Conservation (phyloP, 1,140 invertebrate species). For the Chironomus striatipennis region DNA sequence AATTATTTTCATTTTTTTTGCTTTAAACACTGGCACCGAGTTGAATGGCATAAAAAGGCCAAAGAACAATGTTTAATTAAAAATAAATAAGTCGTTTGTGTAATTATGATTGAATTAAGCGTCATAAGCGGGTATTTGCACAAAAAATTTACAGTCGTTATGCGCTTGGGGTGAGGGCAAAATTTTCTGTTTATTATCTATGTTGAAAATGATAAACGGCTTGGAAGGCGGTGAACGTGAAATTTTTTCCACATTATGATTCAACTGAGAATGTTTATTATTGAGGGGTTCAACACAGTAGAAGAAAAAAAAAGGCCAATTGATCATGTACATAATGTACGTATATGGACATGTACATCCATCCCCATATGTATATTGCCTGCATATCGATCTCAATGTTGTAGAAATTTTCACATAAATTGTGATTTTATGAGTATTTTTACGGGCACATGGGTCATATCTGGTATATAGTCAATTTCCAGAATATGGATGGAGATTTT, state of each 20-base stretch:
- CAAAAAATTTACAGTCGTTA: background rate
- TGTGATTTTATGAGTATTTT: slow-evolving; percentile 7
- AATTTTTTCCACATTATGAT: background rate
- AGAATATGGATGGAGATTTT: background rate
- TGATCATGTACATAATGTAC: background rate
- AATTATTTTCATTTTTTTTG: background rate
- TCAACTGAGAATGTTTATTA: background rate
- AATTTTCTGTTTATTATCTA: too few species aligned
- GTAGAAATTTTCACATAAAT: slow-evolving; percentile 14
- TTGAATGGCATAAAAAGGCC: background rate
- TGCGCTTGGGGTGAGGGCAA: too few species aligned
- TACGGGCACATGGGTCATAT: slow-evolving; percentile 2
- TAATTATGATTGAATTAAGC: slow-evolving; percentile 9
- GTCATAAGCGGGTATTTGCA: background rate
- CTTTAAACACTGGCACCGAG: background rate
- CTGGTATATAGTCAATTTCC: background rate
- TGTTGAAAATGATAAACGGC: background rate
- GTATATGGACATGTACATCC: too few species aligned
- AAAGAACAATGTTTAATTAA: slow-evolving; percentile 14
- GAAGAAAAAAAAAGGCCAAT: background rate
- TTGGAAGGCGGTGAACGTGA: background rate
- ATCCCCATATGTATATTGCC: background rate
- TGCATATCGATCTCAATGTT: background rate
- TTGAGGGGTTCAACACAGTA: background rate
- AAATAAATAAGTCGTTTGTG: slow-evolving; percentile 6